Base-by-base conservation (phyloP, 2,113 vertebrate genomes). In the Daboia siamensis region DNA sequence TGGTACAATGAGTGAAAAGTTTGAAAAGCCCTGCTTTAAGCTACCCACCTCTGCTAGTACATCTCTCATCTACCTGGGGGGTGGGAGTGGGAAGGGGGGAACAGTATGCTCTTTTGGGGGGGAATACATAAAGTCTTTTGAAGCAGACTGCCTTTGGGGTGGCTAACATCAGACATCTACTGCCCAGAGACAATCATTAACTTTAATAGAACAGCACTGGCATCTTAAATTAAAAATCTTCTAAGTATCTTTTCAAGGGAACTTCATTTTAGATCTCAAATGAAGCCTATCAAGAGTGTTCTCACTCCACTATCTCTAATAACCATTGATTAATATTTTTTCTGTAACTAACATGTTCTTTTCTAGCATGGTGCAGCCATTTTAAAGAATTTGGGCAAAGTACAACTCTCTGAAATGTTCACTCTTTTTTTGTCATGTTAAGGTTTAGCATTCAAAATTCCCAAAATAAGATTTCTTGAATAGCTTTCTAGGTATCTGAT, bases 221-320 rank as follows among this genome's bases (percentile, higher is more conserved):
- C 86, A 88, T 90, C 87, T 51, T 15, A 51, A 57, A 80, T 90
- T 51, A 80, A 93, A 90, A 90, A 74, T 26, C 85, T 39, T 90
- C 59, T 46, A 87, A 69, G 39, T 90, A 87, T 88, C 59, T 90
- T 90, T 90, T 90, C 57, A 90, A 74, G 39, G 44, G 57, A 91
- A 91, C 54, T 88, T 88, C n/a, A 54, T 48, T 24, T 44, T 6
- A 52, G 64, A 52, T 52, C 88, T 69, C 13, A 7, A 80, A 80
- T 44, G 23, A 86, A 51, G 26, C 26, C 24, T 57, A 57, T 87
- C 90, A 84, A 91, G 44, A 5, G 26, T 46, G 33, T 80, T 80
- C 74, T 39, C 33, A 44, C 9, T 44, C 33, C 3, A 15, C 13
- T 64, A 48, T 44, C 44, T 88, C 59, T 56, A 11, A 21, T 64